A percentile compares a stretch with the other conserved stretches of the same genome.
Evolutionary conservation across 2,113 vertebrate species (phyloP).

Genomic region (Vireo altiloquus): DNA sequence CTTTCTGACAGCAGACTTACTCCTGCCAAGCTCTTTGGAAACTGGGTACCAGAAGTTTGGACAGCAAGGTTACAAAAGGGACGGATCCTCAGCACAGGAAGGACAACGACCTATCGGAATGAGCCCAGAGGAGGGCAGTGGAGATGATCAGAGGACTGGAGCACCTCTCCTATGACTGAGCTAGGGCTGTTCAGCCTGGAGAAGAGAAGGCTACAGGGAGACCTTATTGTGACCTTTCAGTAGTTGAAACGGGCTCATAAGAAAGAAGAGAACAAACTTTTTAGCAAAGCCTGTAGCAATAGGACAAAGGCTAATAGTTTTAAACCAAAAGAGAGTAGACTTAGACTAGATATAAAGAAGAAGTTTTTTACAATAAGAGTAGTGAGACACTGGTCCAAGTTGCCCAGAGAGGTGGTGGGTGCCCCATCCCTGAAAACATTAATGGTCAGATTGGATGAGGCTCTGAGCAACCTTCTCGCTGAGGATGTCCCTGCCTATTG

Average conservation of each 20-base stretch:
- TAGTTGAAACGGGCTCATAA: not conserved
- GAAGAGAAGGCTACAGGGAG: not conserved
- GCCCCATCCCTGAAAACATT: not conserved
- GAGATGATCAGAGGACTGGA: not conserved
- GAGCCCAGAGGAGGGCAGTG: not conserved
- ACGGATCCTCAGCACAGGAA: not conserved
- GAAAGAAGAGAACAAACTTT: not conserved
- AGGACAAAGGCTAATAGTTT: not conserved
- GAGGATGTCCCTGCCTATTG: not conserved
- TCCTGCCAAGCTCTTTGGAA: not conserved
- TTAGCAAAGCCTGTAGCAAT: not conserved
- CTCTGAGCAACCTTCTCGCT: not conserved
- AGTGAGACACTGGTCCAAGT: not conserved
- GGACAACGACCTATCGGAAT: fast-evolving
- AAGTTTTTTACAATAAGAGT: not conserved
- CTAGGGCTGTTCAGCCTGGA: not conserved
- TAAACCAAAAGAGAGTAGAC: not conserved
- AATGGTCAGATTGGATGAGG: not conserved
- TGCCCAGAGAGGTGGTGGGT: not conserved
- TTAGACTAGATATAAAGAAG: not conserved
- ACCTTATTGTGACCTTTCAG: not conserved
- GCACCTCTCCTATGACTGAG: not conserved
- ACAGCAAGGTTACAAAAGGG: not conserved
- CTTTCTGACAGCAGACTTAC: not conserved
- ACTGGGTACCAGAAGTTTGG: not conserved